phyloP scores from a whole-genome alignment of 2,888 invertebrate genomes.

The Synergus laeviventris region DNA sequence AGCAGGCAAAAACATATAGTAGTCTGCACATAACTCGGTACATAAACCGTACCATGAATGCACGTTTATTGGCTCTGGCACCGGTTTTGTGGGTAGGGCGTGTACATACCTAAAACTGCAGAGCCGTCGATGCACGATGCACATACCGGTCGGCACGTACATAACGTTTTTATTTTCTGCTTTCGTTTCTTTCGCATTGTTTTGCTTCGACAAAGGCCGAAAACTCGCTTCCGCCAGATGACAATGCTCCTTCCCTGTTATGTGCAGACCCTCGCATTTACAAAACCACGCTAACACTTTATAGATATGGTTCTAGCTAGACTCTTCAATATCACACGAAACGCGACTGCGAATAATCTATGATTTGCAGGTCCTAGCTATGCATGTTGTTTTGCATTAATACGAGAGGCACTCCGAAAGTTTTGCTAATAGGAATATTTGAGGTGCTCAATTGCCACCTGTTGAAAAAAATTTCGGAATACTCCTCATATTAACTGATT shows the following conservation, averaged over 20 bases:
- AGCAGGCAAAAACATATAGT: background rate
- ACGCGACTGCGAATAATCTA: constrained; percentile 19
- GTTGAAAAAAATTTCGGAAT: no score
- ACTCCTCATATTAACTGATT: no score
- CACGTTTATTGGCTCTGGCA: constrained; percentile 29
- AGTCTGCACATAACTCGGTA: background rate
- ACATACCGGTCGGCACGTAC: constrained; percentile 32
- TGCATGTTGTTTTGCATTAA: background rate
- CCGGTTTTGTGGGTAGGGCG: constrained; percentile 36
- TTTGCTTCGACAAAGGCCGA: constrained; percentile 52
- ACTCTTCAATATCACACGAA: constrained; percentile 4
- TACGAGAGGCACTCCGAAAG: no score
- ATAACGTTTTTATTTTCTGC: constrained; percentile 39
- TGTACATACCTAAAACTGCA: constrained; percentile 38
- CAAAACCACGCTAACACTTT: constrained; percentile 47
- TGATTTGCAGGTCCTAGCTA: background rate
- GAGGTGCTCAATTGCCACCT: no score
- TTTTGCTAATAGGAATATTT: no score
- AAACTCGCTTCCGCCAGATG: constrained; percentile 55
- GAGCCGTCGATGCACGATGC: constrained; percentile 26
- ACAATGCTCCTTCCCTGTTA: constrained; percentile 40
- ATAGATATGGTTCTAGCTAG: background rate
- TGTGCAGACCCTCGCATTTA: constrained; percentile 42
- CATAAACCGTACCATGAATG: constrained; percentile 26
- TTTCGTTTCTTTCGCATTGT: constrained; percentile 59